Percentiles rank a stretch among this genome's conserved stretches.
These are phyloP conservation scores for Argyresthia albistria DNA, from an alignment of 2,888 invertebrate species.

Conservation along the genomic window DNA sequence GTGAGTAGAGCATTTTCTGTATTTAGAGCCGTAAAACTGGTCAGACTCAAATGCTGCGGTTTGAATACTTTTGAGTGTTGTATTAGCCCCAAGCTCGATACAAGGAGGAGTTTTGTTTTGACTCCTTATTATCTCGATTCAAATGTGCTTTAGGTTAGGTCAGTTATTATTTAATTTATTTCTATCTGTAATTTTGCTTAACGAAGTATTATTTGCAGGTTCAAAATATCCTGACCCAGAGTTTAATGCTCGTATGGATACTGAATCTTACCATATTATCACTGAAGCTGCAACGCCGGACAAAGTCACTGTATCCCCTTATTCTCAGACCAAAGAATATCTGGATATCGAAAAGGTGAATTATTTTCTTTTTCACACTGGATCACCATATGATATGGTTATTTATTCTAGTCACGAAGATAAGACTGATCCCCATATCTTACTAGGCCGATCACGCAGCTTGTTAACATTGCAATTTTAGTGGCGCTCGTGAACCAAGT, in stretches of 20 bases:
- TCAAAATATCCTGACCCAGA: conserved; percentile 18
- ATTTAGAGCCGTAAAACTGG: too few relatives aligned
- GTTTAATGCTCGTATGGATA: conserved; percentile 38
- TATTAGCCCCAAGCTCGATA: too few relatives aligned
- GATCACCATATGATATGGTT: conserved; percentile 13
- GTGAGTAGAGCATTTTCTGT: too few relatives aligned
- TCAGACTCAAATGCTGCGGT: too few relatives aligned
- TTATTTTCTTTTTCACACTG: background rate
- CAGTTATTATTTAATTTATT: too few relatives aligned
- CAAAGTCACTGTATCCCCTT: conserved; percentile 35
- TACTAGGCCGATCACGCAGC: background rate
- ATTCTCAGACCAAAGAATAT: conserved; percentile 21
- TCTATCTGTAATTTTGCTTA: background rate
- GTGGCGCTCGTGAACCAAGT: too few relatives aligned
- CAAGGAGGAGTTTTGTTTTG: too few relatives aligned
- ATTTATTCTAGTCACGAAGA: background rate
- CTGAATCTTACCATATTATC: conserved; percentile 36
- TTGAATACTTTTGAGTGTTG: too few relatives aligned
- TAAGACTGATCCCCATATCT: background rate
- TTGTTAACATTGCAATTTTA: background rate
- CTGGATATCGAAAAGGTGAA: conserved; percentile 25
- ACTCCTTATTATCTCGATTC: too few relatives aligned
- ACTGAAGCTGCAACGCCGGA: conserved; percentile 19
- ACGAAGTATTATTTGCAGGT: background rate
- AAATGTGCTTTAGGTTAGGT: too few relatives aligned